Evolutionary conservation across 2,888 invertebrate species (phyloP).

Genomic region (Phyto melanocephala): DNA sequence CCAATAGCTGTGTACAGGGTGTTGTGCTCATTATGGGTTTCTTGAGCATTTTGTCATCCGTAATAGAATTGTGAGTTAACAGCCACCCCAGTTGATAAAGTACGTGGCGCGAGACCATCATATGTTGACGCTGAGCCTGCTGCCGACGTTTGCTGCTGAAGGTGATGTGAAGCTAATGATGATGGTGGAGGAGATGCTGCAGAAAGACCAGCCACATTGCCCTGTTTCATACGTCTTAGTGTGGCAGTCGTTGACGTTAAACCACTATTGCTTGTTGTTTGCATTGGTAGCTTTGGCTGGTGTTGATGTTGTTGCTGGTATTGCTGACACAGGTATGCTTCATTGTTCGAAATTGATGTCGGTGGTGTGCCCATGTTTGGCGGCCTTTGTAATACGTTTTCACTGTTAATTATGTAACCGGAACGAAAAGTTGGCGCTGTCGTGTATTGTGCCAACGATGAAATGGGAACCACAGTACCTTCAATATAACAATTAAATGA

Average conservation of each 20-base stretch:
- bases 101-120: slow-evolving; percentile 78
- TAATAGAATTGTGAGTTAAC: slow-evolving; percentile 77
- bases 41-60: slow-evolving; percentile 75
- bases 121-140: slow-evolving; percentile 69
- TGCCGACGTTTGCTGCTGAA: slow-evolving; percentile 67
- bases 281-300: slow-evolving; percentile 53
- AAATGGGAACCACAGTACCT: slow-evolving; percentile 76
- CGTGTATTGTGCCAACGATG: slow-evolving; percentile 76
- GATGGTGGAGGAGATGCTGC: slow-evolving; percentile 64
- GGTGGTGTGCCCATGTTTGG: slow-evolving; percentile 73
- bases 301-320: slow-evolving; percentile 62
- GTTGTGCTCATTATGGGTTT: slow-evolving; percentile 25
- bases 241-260: slow-evolving; percentile 52
- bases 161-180: background rate
- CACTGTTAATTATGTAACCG: slow-evolving; percentile 75
- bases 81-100: slow-evolving; percentile 77
- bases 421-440: slow-evolving; percentile 76
- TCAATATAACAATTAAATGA: slow-evolving; percentile 30
- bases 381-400: slow-evolving; percentile 74
- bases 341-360: slow-evolving; percentile 58
- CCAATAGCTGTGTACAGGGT: background rate
- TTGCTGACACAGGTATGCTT: slow-evolving; percentile 53
- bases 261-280: slow-evolving; percentile 34
- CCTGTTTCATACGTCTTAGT: slow-evolving; percentile 58
- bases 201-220: slow-evolving; percentile 36